Evolutionary conservation across 2,888 invertebrate genomes (phyloP).

Genomic region (Merodon equestris): DNA sequence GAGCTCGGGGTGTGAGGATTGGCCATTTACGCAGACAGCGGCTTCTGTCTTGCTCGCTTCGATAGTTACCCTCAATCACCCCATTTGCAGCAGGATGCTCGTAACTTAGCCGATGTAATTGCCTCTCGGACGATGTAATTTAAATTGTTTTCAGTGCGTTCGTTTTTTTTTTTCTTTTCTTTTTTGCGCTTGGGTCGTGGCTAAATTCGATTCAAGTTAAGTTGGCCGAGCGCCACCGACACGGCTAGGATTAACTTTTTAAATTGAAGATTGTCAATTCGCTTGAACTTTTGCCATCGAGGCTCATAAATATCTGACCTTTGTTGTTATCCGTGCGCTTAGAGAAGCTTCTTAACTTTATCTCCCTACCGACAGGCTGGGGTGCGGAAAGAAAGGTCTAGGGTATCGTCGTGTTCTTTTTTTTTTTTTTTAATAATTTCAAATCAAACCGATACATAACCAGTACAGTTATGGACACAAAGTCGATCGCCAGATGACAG

Average conservation of each 20-base stretch:
- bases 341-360: slow-evolving; percentile 11
- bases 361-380: slow-evolving; percentile 36
- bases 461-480: slow-evolving; percentile 64
- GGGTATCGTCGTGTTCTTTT: slow-evolving; percentile 12
- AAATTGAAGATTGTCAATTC: slow-evolving; percentile 59
- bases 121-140: slow-evolving; percentile 63
- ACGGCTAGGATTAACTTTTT: slow-evolving; percentile 62
- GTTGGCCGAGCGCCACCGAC: slow-evolving; percentile 58
- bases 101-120: slow-evolving; percentile 65
- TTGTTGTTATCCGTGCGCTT: slow-evolving; percentile 29
- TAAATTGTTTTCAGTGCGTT: slow-evolving; percentile 64
- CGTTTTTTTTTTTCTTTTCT: too few relatives aligned
- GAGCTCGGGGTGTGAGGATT: slow-evolving; percentile 21
- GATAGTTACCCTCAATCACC: slow-evolving; percentile 1
- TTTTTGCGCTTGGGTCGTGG: slow-evolving; percentile 17
- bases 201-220: slow-evolving; percentile 65
- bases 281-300: slow-evolving; percentile 46
- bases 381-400: slow-evolving; percentile 32
- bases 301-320: slow-evolving; percentile 59
- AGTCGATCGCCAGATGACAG: slow-evolving; percentile 71
- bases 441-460: slow-evolving; percentile 67
- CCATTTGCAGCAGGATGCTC: slow-evolving; percentile 17
- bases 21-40: slow-evolving; percentile 29
- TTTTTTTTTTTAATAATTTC: slow-evolving; percentile 61
- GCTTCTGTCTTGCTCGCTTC: slow-evolving; percentile 1